Evolutionary conservation across 1,140 invertebrate genomes (phyloP), one percentile per base, ranked within the genome.

Genomic region (Aphelinus atriplicis): DNA sequence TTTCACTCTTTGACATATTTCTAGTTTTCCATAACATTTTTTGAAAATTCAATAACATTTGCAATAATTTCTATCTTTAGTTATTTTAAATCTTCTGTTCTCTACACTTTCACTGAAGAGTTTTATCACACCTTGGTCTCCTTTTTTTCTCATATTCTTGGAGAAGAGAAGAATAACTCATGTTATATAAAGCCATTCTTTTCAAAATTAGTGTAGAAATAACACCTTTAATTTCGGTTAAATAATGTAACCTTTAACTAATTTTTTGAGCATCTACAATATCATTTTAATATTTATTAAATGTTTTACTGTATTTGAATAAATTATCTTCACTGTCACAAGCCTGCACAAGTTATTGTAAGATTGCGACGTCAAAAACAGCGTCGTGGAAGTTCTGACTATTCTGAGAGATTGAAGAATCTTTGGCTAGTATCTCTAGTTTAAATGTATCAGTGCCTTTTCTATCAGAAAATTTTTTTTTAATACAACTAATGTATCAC

Each of bases 371-470:
- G 45, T 62, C 60, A 62, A 4, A 62, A 6, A 62, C 5, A 5
- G 60, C 60, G 5, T 62, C 60, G 55, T 66, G 51, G 42, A 66
- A 66, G 43, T 55, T 55, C 2, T 3, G 2, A 6, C 7, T 2
- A 42, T 42, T 7, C 55, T 66, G 67, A 10, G 47, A 26, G 43
- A 45, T 6, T 55, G 55, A 55, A 7, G 55, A 66, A 42, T 66
- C 64, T 42, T 51, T 66, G 3, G 64, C 51, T 66, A 66, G 55
- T 26, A 50, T 66, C 42, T 51, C 48, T 7, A 66, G 9, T 26
- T 66, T 66, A 45, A 66, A 66, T 55, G 42, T 51, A 42, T 26
- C 50, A 7, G 51, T 10, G 0, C 64, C 64, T 53, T 66, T 66
- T 66, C 64, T 26, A 6, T 66, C 64, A 42, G 48, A n/a, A 26